Percentiles rank a stretch among this genome's conserved stretches.
These are phyloP conservation scores for Gopherus evgoodei DNA, from an alignment of 2,113 vertebrate genomes.

Conservation along the genomic window DNA sequence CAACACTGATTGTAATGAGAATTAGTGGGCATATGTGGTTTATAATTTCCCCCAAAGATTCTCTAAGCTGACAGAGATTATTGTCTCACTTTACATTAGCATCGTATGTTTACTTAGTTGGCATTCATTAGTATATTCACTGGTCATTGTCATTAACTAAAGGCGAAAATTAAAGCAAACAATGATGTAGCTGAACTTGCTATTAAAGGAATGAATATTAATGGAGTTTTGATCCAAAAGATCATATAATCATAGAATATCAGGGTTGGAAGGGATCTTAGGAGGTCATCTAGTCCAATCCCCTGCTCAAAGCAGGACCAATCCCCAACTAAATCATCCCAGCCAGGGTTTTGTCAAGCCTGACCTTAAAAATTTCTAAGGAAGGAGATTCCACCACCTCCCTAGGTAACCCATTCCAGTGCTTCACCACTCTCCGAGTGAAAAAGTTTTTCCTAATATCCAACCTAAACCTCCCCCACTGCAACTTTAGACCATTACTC, in stretches of 20 bases:
- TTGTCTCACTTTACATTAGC: constrained; percentile 4
- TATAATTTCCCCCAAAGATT: neutral
- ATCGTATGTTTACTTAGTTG: constrained; percentile 1
- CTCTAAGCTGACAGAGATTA: neutral
- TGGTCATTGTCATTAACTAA: constrained; percentile 46
- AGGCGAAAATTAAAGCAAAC: constrained; percentile 34
- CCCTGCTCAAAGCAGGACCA: too few species aligned
- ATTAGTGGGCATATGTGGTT: neutral
- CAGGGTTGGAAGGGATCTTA: too few species aligned
- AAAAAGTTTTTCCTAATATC: too few species aligned
- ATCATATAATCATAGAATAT: neutral
- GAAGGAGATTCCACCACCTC: too few species aligned
- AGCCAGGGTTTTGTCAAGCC: too few species aligned
- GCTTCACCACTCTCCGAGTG: too few species aligned
- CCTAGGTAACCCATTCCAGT: too few species aligned
- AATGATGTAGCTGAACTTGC: constrained; percentile 12
- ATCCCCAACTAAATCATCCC: too few species aligned
- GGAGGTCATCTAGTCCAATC: too few species aligned
- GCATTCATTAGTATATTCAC: constrained; percentile 39
- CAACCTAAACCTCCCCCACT: too few species aligned
- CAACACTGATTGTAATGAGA: neutral
- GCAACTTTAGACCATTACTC: too few species aligned
- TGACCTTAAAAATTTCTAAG: too few species aligned
- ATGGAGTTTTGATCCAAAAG: neutral
- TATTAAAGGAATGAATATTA: constrained; percentile 44